phyloP scores from a whole-genome alignment of 2,888 invertebrate genomes.

The Pterostichus niger region DNA sequence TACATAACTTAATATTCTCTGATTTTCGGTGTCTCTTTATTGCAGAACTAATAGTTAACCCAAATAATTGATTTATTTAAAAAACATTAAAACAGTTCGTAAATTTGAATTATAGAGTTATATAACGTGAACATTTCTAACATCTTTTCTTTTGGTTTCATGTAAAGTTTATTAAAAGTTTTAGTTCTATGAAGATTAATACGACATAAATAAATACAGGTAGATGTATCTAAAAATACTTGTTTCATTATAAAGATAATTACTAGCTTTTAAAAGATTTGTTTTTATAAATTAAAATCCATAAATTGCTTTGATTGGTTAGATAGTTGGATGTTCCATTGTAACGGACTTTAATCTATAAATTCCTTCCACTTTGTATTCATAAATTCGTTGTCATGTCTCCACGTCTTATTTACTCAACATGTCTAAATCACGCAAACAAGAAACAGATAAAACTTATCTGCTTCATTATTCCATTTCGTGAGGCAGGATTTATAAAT shows the following conservation, averaged over 20 bases:
- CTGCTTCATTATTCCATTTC: conserved; percentile 54
- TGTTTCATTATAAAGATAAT: conserved; percentile 1
- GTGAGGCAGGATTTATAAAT: conserved; percentile 54
- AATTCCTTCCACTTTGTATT: conserved; percentile 50
- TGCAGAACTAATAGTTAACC: too few species aligned
- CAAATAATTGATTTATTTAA: too few species aligned
- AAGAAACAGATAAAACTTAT: conserved; percentile 54
- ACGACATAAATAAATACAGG: conserved; percentile 14
- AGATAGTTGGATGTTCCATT: conserved; percentile 25
- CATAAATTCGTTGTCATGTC: conserved; percentile 48
- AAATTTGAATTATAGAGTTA: too few species aligned
- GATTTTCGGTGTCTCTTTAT: too few species aligned
- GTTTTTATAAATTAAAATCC: conserved; percentile 32
- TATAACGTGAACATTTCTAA: too few species aligned
- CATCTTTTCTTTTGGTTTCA: too few species aligned
- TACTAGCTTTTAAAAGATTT: background rate
- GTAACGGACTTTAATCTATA: conserved; percentile 6
- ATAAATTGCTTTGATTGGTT: conserved; percentile 26
- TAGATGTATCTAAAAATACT: conserved; percentile 4
- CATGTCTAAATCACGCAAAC: conserved; percentile 58
- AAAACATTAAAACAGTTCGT: too few species aligned
- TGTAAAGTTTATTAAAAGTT: too few species aligned
- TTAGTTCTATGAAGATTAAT: background rate
- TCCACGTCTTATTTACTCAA: conserved; percentile 52
- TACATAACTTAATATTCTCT: too few species aligned